Conservation (phyloP, 1,140 invertebrate species). For the Lasaia peninsularis region DNA sequence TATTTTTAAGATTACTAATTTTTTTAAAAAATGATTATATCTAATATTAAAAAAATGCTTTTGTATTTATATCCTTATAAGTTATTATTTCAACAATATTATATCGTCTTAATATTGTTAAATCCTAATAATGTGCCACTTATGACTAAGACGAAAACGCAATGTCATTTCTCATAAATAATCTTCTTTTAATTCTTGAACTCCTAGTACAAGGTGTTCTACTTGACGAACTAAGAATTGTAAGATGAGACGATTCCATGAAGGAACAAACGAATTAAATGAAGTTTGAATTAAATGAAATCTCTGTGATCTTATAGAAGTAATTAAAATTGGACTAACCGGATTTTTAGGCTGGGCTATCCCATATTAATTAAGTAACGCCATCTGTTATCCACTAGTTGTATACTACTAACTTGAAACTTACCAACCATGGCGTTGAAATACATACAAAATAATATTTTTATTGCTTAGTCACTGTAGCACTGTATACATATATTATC, state of each 20-base stretch:
- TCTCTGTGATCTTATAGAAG: too few relatives aligned
- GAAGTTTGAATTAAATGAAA: neutral
- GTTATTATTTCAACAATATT: too few relatives aligned
- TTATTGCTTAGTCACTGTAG: too few relatives aligned
- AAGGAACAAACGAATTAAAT: constrained; percentile 22
- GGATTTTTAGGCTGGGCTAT: neutral
- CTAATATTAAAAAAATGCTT: too few relatives aligned
- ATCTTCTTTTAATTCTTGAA: constrained; percentile 40
- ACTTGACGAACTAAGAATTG: constrained; percentile 63
- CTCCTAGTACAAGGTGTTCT: constrained; percentile 66
- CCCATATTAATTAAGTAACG: constrained; percentile 28
- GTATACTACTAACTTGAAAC: constrained; percentile 6
- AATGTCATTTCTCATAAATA: constrained; percentile 13
- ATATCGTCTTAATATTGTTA: too few relatives aligned
- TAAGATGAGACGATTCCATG: constrained; percentile 34
- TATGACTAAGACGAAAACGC: neutral
- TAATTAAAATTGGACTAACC: neutral
- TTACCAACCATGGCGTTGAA: too few relatives aligned
- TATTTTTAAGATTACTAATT: too few relatives aligned
- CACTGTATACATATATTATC: too few relatives aligned
- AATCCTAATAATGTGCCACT: too few relatives aligned
- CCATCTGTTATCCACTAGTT: constrained; percentile 61
- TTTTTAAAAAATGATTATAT: too few relatives aligned
- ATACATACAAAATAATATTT: too few relatives aligned
- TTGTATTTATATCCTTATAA: too few relatives aligned